These are phyloP conservation scores for Lytechinus pictus DNA, from an alignment of 35 echinoderm and acorn worm species.

Conservation along the genomic window DNA sequence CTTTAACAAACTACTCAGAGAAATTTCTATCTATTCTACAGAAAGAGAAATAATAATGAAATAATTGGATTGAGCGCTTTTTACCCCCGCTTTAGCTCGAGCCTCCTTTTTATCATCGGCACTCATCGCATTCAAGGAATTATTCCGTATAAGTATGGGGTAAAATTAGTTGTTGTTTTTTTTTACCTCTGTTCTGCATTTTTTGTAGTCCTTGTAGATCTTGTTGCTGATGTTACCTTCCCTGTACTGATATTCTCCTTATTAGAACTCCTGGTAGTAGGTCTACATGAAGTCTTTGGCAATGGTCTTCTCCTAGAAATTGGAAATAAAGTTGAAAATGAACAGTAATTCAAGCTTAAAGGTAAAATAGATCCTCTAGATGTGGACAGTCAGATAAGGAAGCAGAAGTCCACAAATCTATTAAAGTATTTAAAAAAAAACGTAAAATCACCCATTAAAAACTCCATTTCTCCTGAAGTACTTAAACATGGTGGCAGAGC, in stretches of 20 bases:
- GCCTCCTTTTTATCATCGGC: too few relatives aligned
- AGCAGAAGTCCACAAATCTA: conserved; percentile 48
- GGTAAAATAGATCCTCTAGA: neutral
- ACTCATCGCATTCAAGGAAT: too few relatives aligned
- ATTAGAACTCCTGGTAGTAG: neutral
- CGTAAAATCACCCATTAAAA: conserved; percentile 13
- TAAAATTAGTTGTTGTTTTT: neutral
- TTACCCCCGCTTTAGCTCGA: too few relatives aligned
- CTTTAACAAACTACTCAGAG: too few relatives aligned
- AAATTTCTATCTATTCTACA: too few relatives aligned
- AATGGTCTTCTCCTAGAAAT: neutral
- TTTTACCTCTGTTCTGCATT: conserved; percentile 1
- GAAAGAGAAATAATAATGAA: too few relatives aligned
- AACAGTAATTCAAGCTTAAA: neutral
- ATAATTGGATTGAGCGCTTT: too few relatives aligned
- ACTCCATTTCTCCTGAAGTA: neutral
- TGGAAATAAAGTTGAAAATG: neutral
- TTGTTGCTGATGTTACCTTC: neutral
- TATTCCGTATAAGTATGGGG: too few relatives aligned
- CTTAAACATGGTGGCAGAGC: neutral
- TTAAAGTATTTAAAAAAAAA: conserved; percentile 41
- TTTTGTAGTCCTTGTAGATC: neutral
- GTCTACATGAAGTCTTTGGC: conserved; percentile 17
- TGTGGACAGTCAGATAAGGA: neutral
- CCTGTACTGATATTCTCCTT: neutral